A percentile compares a stretch with the other conserved stretches of the same genome.
phyloP scores from a whole-genome alignment of 2,888 invertebrate genomes.

The Sisyra terminalis region DNA sequence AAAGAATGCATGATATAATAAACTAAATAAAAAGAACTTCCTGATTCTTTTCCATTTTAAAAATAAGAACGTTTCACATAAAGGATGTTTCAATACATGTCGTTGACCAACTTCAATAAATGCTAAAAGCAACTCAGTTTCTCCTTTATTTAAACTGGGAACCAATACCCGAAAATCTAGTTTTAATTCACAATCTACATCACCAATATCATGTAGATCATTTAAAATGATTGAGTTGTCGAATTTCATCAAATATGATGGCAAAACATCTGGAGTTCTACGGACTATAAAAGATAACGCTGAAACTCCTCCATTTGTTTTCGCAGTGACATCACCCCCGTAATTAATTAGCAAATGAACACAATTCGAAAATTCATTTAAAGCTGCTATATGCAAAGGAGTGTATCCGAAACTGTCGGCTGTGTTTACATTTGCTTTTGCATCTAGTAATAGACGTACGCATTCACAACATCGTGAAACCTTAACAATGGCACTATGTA shows the following conservation, averaged over 20 bases:
- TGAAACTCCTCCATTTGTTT: slow-evolving; percentile 66
- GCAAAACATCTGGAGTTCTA: slow-evolving; percentile 68
- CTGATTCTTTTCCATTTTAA: slow-evolving; percentile 70
- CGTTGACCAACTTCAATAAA: slow-evolving; percentile 68
- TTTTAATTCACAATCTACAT: slow-evolving; percentile 70
- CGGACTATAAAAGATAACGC: slow-evolving; percentile 68
- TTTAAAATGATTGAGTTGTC: slow-evolving; percentile 61
- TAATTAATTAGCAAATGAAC: slow-evolving; percentile 55
- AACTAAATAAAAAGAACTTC: slow-evolving; percentile 64
- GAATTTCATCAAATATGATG: slow-evolving; percentile 49
- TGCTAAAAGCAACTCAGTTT: slow-evolving; percentile 50
- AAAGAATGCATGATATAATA: slow-evolving; percentile 60
- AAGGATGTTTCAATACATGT: slow-evolving; percentile 63
- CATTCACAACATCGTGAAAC: slow-evolving; percentile 56
- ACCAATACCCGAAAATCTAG: slow-evolving; percentile 46
- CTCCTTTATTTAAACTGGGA: slow-evolving; percentile 42
- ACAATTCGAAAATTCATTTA: slow-evolving; percentile 65
- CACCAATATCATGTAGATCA: slow-evolving; percentile 63
- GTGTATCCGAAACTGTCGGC: slow-evolving; percentile 73
- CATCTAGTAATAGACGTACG: slow-evolving; percentile 43
- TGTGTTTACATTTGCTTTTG: slow-evolving; percentile 56
- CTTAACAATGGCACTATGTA: slow-evolving; percentile 68
- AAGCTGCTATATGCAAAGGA: slow-evolving; percentile 64
- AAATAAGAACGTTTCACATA: slow-evolving; percentile 70
- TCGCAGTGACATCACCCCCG: slow-evolving; percentile 66